Conservation (phyloP, 2,888 invertebrate species). For the Acholoe squamosa region DNA sequence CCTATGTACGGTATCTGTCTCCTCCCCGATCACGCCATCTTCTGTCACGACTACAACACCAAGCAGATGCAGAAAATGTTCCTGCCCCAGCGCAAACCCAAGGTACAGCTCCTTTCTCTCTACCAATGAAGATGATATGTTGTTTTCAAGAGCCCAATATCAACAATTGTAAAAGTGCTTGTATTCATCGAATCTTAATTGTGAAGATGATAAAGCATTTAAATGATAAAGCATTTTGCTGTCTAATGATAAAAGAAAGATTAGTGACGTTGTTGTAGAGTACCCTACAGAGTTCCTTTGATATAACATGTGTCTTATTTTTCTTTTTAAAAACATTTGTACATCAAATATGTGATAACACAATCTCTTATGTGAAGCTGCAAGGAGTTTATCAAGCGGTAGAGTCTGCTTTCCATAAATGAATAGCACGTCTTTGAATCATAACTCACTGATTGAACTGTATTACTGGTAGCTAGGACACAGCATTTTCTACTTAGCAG, state of each 20-base stretch:
- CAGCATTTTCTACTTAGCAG: too few species aligned
- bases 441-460: background rate
- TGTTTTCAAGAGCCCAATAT: too few species aligned
- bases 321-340: too few species aligned
- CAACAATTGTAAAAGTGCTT: too few species aligned
- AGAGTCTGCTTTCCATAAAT: background rate
- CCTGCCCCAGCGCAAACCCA: constrained; percentile 72
- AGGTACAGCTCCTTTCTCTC: background rate
- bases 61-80: constrained; percentile 75
- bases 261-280: too few species aligned
- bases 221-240: too few species aligned
- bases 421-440: background rate
- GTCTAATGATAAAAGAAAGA: too few species aligned
- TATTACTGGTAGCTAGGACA: background rate
- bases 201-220: too few species aligned
- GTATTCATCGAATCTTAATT: too few species aligned
- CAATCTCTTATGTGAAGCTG: background rate
- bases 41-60: constrained; percentile 75
- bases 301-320: too few species aligned
- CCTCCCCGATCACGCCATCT: constrained; percentile 74
- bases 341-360: background rate
- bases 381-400: constrained; percentile 11
- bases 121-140: background rate
- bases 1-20: constrained; percentile 77
- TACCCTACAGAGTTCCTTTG: too few species aligned